Evolutionary conservation across 1,140 invertebrate genomes (phyloP).

Genomic region (Camponotus floridanus): DNA sequence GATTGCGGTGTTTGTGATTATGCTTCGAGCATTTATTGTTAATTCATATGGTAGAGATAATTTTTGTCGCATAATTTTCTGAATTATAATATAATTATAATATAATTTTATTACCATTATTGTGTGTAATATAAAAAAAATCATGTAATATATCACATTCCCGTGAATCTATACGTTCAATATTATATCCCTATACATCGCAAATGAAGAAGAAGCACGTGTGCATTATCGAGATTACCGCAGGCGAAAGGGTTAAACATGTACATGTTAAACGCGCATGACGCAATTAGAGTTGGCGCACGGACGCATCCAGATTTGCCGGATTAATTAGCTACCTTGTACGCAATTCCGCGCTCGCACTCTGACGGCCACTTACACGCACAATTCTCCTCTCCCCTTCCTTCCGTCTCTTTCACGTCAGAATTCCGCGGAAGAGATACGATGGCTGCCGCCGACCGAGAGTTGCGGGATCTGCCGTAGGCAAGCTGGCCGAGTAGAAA

Average conservation of each 20-base stretch:
- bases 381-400: not conserved
- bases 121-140: not conserved
- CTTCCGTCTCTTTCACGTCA: not conserved
- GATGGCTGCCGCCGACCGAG: constrained; percentile 30
- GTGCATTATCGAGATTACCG: not conserved
- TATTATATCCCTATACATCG: not conserved
- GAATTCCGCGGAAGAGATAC: constrained; percentile 45
- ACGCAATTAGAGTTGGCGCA: not conserved
- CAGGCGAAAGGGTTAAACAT: not conserved
- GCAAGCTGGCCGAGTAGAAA: constrained; percentile 27
- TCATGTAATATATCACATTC: not conserved
- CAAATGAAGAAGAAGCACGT: not conserved
- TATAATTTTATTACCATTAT: not conserved
- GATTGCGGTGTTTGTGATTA: not conserved
- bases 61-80: not conserved
- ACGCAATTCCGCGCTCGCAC: constrained; percentile 66
- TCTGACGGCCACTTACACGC: constrained; percentile 43
- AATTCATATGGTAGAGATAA: not conserved
- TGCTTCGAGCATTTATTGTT: not conserved
- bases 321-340: constrained; percentile 69
- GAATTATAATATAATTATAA: constrained; percentile 11
- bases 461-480: not conserved
- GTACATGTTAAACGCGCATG: not conserved
- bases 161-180: not conserved
- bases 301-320: constrained; percentile 44